Percentiles rank a stretch among this genome's conserved stretches.
Conservation (phyloP, 2,888 invertebrate genomes). For the Crepidodera aurea region DNA sequence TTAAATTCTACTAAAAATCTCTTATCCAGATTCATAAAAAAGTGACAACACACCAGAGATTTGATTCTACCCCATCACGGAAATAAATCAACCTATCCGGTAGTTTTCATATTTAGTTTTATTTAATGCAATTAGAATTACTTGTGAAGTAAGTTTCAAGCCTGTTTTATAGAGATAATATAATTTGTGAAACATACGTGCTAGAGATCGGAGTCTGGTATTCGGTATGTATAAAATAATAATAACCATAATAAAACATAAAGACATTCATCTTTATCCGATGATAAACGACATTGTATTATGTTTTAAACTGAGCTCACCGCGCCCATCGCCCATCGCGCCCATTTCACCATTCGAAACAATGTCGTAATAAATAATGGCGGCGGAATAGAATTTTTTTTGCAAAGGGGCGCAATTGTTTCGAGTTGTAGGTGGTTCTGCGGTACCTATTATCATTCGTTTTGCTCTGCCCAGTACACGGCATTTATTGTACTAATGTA, state of each 20-base stretch:
- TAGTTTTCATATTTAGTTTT: too few relatives aligned
- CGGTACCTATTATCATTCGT: conserved; percentile 20
- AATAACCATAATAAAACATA: conserved; percentile 12
- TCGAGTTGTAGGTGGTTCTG: conserved; percentile 34
- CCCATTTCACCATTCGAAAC: conserved; percentile 15
- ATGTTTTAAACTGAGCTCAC: neutral
- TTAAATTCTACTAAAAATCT: too few relatives aligned
- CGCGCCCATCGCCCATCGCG: conserved; percentile 20
- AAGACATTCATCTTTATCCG: conserved; percentile 12
- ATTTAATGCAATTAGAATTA: too few relatives aligned
- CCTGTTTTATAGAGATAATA: too few relatives aligned
- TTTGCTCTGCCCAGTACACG: conserved; percentile 2
- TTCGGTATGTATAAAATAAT: conserved; percentile 9
- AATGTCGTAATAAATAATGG: conserved; percentile 31
- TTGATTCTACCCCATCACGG: too few relatives aligned
- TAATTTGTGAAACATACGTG: too few relatives aligned
- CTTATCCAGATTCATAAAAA: too few relatives aligned
- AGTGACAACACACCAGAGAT: too few relatives aligned
- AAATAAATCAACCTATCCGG: too few relatives aligned
- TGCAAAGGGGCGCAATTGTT: conserved; percentile 27
- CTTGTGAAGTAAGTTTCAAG: too few relatives aligned
- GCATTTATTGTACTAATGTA: conserved; percentile 10
- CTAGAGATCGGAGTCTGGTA: too few relatives aligned
- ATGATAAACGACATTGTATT: conserved; percentile 17
- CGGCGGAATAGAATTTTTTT: conserved; percentile 28